phyloP scores from a whole-genome alignment of 2,113 vertebrate species.

The Rhinolophus ferrumequinum region DNA sequence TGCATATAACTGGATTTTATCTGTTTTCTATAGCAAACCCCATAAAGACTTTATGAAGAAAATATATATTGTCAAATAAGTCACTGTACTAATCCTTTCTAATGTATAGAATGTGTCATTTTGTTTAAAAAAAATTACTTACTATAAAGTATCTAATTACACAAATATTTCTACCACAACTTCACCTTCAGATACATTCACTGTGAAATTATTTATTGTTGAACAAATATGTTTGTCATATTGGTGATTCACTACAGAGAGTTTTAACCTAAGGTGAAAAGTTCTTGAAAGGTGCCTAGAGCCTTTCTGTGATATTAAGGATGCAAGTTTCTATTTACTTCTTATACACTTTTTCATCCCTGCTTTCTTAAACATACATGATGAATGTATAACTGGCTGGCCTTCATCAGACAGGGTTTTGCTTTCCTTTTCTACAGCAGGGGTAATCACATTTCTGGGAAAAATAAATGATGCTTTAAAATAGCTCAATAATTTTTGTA shows the following conservation, averaged over 20 bases:
- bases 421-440: not conserved
- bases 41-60: not conserved
- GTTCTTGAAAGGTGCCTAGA: not conserved
- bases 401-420: not conserved
- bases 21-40: not conserved
- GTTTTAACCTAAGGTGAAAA: not conserved
- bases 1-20: slow-evolving; percentile 15
- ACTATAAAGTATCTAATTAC: not conserved
- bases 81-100: not conserved
- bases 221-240: not conserved
- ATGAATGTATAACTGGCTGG: not conserved
- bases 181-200: not conserved
- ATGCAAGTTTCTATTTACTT: not conserved
- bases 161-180: not conserved
- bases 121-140: not conserved
- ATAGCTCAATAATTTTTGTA: not conserved
- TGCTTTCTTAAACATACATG: not conserved
- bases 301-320: not conserved
- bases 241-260: not conserved
- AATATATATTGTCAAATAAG: not conserved
- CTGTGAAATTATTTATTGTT: not conserved
- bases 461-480: slow-evolving; percentile 26
- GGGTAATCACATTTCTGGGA: not conserved
- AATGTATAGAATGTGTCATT: not conserved
- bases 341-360: not conserved